Evolutionary conservation across 2,797 vertebrate genomes (phyloP), one percentile per base, ranked within the genome.

Genomic region (Acropternis orthonyx): DNA sequence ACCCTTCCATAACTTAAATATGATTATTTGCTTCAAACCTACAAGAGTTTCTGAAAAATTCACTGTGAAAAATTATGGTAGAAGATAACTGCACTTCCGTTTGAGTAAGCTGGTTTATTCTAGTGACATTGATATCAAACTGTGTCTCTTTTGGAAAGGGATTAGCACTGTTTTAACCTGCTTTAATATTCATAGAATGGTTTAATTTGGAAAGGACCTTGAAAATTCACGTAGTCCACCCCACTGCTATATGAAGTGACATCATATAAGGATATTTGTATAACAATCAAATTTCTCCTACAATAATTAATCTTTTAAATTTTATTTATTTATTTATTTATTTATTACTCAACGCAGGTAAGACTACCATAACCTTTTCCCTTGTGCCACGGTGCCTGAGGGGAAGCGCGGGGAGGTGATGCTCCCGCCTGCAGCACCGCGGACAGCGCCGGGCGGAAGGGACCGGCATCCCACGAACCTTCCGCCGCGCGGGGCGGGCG

Each of bases 301-400:
- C 41, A n/a, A 11, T 18, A 14, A 17, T 26, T 67, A 55, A 44
- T 32, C n/a, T 30, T 52, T 27, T 49, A 23, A 8, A 23, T 48
- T 48, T 48, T 48, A 23, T 22, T 48, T 49, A 19, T 54, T 55
- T 54, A 23, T 59, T 30, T 16, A 34, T 11, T 10, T 26, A 24
- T 21, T 34, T 19, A 21, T 12, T n/a, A n/a, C n/a, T 32, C 28
- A 16, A 15, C 2, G 23, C 9, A 10, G 43, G 3, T 28, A 13
- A 43, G 22, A 3, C 12, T 58, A 30, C 13, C 44, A 0, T 7
- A 41, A 37, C 0, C 3, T 0, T 27, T 58, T 36, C 7, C 12
- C 14, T 7, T 4, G 5, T 0, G n/a, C 23, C 2, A 4, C 7
- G 1, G 27, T 2, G 59, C 30, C 24, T 2, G 72, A 0, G 4